A percentile compares a stretch with the other conserved stretches of the same genome.
Conservation (phyloP, 2,888 invertebrate genomes). For the Galeruca laticollis region DNA sequence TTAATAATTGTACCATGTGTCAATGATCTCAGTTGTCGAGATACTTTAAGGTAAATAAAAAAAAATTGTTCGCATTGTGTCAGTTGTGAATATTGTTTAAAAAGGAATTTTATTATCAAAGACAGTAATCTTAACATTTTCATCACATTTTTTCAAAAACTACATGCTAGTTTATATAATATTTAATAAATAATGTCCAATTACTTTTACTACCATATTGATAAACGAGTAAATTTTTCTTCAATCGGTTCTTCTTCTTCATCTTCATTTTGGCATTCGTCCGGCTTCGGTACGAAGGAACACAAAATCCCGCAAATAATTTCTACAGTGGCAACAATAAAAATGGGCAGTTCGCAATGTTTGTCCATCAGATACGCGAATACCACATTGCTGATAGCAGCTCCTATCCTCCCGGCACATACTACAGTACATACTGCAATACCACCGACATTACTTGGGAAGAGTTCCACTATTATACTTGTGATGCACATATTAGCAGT, state of each 20-base stretch:
- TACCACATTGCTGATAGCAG: slow-evolving; percentile 74
- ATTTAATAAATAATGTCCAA: too few species aligned
- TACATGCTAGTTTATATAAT: too few species aligned
- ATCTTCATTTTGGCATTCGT: slow-evolving; percentile 15
- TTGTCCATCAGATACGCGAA: slow-evolving; percentile 75
- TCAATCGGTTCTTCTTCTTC: slow-evolving; percentile 26
- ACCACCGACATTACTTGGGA: slow-evolving; percentile 68
- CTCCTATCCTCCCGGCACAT: slow-evolving; percentile 75
- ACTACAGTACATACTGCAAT: slow-evolving; percentile 76
- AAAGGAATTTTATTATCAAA: too few species aligned
- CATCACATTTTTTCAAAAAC: too few species aligned
- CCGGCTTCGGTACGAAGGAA: slow-evolving; percentile 56
- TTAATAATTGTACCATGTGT: too few species aligned
- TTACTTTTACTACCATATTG: background rate
- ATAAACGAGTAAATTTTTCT: background rate
- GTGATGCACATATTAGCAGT: slow-evolving; percentile 67
- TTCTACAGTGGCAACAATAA: slow-evolving; percentile 71
- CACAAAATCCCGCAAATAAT: slow-evolving; percentile 65
- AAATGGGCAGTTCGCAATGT: slow-evolving; percentile 74
- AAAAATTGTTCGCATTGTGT: too few species aligned
- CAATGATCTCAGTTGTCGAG: too few species aligned
- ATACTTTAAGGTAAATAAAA: too few species aligned
- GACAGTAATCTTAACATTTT: too few species aligned
- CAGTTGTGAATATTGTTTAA: too few species aligned
- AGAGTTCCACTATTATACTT: slow-evolving; percentile 62